Conservation (phyloP, 2,797 vertebrate genomes). For the Microctenopoma steveboyesi region DNA sequence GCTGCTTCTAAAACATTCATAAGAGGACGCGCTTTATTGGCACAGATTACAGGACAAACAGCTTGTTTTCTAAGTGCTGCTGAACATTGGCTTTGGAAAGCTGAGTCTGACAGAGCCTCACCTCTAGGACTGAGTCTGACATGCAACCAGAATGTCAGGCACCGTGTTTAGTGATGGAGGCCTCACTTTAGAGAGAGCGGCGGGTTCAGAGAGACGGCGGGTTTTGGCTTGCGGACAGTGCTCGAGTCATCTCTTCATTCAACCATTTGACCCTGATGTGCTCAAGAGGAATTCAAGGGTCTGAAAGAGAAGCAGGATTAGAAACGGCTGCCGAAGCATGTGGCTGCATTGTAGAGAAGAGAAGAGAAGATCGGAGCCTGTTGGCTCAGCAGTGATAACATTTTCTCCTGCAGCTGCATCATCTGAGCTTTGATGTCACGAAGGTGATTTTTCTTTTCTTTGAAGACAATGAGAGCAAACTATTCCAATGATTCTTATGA, state of each 20-base stretch:
- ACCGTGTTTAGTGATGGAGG: neutral
- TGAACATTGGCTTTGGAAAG: too few relatives aligned
- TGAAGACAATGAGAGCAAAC: neutral
- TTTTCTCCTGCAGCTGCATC: constrained; percentile 54
- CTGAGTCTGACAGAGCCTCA: too few relatives aligned
- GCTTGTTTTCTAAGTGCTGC: too few relatives aligned
- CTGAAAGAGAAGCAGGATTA: constrained; percentile 66
- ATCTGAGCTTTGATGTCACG: constrained; percentile 30
- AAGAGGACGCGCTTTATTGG: too few relatives aligned
- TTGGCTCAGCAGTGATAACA: constrained; percentile 65
- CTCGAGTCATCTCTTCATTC: constrained; percentile 39
- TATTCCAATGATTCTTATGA: too few relatives aligned
- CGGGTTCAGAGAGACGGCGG: constrained; percentile 1
- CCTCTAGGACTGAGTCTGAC: too few relatives aligned
- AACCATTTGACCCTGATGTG: constrained; percentile 56
- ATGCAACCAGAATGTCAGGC: neutral
- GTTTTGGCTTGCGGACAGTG: constrained; percentile 24
- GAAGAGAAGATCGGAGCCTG: constrained; percentile 35
- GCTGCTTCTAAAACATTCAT: neutral
- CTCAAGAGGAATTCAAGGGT: constrained; percentile 68
- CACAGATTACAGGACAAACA: too few relatives aligned
- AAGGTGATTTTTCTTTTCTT: neutral
- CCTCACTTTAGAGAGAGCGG: constrained; percentile 12
- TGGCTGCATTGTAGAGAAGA: constrained; percentile 50
- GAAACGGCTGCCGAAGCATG: constrained; percentile 33